A percentile compares a stretch with the other conserved stretches of the same genome.
Conservation (phyloP, 1,140 invertebrate species). For the Heliconius nattereri region DNA sequence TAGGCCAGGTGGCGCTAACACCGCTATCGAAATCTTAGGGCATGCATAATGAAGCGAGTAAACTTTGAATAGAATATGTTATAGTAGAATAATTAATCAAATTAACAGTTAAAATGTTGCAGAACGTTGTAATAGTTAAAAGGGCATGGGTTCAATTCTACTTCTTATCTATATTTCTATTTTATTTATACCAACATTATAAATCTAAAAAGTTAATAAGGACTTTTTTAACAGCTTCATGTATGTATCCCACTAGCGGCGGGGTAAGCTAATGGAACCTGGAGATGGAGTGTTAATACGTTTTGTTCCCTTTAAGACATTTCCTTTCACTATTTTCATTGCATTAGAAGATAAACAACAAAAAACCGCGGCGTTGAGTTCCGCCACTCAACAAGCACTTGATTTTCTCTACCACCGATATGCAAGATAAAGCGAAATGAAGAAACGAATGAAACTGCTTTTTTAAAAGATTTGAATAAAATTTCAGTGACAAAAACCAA, state of each 20-base stretch:
- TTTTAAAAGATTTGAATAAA: too few species aligned
- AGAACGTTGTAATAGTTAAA: background rate
- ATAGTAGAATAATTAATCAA: slow-evolving; percentile 6
- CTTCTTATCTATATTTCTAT: too few species aligned
- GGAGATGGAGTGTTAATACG: background rate
- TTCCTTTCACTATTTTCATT: background rate
- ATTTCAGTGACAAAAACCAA: too few species aligned
- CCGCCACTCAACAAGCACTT: too few species aligned
- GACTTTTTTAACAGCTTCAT: background rate
- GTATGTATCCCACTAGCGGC: background rate
- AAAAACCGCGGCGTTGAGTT: too few species aligned
- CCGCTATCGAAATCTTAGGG: slow-evolving; percentile 1
- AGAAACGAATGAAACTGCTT: too few species aligned
- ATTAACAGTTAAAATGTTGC: slow-evolving; percentile 7
- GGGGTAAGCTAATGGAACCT: background rate
- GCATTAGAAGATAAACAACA: too few species aligned
- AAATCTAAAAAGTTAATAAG: too few species aligned
- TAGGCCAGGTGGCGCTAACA: slow-evolving; percentile 41
- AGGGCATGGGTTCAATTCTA: too few species aligned
- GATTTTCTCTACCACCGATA: too few species aligned
- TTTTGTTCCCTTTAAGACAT: background rate
- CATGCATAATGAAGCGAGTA: background rate
- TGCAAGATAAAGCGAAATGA: too few species aligned
- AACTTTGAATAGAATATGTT: background rate
- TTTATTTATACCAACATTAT: too few species aligned